These are phyloP conservation scores for Himalopsyche anomala DNA, from an alignment of 2,888 invertebrate genomes.

Conservation along the genomic window DNA sequence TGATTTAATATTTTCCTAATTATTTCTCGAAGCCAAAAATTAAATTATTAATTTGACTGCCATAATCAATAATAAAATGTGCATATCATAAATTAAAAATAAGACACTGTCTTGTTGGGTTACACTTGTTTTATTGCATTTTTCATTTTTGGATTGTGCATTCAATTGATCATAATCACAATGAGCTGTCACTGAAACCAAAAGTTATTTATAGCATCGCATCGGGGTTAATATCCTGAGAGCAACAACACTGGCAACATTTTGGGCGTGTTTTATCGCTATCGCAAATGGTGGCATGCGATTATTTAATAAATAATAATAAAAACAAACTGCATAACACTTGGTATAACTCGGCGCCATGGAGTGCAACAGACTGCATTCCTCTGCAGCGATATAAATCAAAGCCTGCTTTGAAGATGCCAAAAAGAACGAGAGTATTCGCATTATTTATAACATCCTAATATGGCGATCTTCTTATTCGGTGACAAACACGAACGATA, in stretches of 20 bases:
- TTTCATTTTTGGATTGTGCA: background rate
- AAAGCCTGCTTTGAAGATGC: background rate
- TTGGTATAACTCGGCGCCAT: conserved; percentile 6
- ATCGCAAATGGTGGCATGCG: background rate
- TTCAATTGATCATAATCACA: conserved; percentile 8
- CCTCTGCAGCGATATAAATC: conserved; percentile 27
- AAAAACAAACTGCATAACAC: background rate
- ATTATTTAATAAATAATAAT: conserved; percentile 31
- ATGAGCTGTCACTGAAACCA: background rate
- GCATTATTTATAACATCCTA: background rate
- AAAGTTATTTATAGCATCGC: conserved; percentile 14
- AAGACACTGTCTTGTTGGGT: too few species aligned
- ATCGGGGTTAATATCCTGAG: background rate
- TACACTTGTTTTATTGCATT: background rate
- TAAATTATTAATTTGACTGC: too few species aligned
- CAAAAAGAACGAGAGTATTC: background rate
- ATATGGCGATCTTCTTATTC: background rate
- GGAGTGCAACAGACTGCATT: conserved; percentile 27
- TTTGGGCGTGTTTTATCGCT: conserved; percentile 17
- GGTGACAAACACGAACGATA: too few species aligned
- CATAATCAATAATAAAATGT: too few species aligned
- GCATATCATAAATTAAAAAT: too few species aligned
- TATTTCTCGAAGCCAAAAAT: too few species aligned
- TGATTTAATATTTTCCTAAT: too few species aligned
- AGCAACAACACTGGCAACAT: background rate